Percentiles rank a stretch among this genome's conserved stretches.
phyloP scores from a whole-genome alignment of 2,113 vertebrate species.

The Ochotona princeps region DNA sequence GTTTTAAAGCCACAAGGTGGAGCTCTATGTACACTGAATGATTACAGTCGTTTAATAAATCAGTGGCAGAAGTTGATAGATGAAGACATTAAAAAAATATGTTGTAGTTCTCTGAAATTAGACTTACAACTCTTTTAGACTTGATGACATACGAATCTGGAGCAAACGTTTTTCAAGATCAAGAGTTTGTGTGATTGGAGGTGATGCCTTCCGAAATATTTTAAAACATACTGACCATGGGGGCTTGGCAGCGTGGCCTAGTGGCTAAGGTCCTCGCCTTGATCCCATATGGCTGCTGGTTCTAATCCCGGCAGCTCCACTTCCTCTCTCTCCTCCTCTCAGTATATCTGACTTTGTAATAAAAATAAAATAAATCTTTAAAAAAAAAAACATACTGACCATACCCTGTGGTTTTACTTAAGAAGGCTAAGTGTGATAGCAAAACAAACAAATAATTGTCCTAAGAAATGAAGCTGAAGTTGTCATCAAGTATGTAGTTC shows the following conservation, averaged over 20 bases:
- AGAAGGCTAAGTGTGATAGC: not conserved
- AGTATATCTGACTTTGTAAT: no score
- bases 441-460: not conserved
- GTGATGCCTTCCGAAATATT: slow-evolving; percentile 20
- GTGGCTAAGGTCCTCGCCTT: no score
- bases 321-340: no score
- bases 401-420: not conserved
- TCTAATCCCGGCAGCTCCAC: no score
- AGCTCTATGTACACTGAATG: slow-evolving; percentile 43
- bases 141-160: slow-evolving; percentile 8
- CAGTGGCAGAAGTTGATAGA: not conserved
- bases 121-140: not conserved
- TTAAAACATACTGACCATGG: not conserved
- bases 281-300: no score
- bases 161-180: slow-evolving; percentile 14
- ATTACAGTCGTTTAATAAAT: not conserved
- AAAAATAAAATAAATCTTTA: no score
- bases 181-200: not conserved
- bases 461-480: slow-evolving; percentile 38
- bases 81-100: slow-evolving; percentile 45
- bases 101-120: slow-evolving; percentile 54
- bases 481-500: not conserved
- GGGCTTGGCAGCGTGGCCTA: no score
- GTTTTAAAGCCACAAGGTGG: slow-evolving; percentile 79
- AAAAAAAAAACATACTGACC: not conserved